Conservation (phyloP, 2,888 invertebrate species). For the Scelioninae gen. 2 region DNA sequence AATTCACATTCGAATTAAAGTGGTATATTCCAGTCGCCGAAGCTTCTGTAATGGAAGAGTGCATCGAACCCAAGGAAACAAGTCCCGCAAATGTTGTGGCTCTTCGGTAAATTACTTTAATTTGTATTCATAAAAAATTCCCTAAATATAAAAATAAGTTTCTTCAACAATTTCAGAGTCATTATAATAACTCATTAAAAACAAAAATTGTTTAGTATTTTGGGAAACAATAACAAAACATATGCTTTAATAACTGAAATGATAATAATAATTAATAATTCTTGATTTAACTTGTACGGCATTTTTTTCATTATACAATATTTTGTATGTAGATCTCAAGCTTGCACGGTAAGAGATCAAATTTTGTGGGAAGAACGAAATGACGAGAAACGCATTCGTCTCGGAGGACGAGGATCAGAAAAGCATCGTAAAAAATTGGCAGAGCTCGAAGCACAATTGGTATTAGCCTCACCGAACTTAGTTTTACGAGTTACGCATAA, state of each 20-base stretch:
- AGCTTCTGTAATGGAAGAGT: conserved; percentile 84
- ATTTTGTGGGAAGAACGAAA: conserved; percentile 77
- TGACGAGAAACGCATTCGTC: conserved; percentile 78
- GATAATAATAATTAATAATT: too few relatives aligned
- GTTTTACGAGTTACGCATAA: conserved; percentile 88
- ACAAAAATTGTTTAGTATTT: too few relatives aligned
- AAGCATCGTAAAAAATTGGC: conserved; percentile 93
- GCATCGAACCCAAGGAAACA: conserved; percentile 82
- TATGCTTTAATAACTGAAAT: too few relatives aligned
- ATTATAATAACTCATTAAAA: too few relatives aligned
- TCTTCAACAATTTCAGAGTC: too few relatives aligned
- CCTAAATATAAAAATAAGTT: too few relatives aligned
- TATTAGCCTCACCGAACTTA: conserved; percentile 92
- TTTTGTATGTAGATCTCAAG: conserved; percentile 80
- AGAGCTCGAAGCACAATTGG: conserved; percentile 92
- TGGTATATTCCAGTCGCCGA: conserved; percentile 94
- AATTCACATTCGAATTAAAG: conserved; percentile 93
- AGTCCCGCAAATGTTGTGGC: conserved; percentile 89
- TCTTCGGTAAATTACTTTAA: conserved; percentile 75
- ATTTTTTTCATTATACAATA: too few relatives aligned
- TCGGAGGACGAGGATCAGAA: conserved; percentile 82
- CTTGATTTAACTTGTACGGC: too few relatives aligned
- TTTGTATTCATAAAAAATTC: too few relatives aligned
- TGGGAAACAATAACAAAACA: too few relatives aligned
- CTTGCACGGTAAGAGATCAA: conserved; percentile 91